These are phyloP conservation scores for Ochropleura leucogaster DNA, from an alignment of 2,888 invertebrate genomes.

Conservation along the genomic window DNA sequence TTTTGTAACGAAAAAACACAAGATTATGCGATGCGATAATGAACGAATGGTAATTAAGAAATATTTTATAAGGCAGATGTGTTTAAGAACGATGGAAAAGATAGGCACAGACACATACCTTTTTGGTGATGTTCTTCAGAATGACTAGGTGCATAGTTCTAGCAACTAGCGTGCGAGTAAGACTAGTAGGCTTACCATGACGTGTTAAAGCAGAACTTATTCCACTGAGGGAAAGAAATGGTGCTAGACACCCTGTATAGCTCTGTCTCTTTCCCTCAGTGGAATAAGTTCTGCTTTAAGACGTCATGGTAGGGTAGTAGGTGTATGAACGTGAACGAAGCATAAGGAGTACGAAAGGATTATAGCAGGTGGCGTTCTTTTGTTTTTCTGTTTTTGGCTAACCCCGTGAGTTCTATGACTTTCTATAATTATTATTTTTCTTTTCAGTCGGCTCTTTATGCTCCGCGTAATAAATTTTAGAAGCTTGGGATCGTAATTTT, in stretches of 20 bases:
- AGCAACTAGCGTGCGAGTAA: not conserved
- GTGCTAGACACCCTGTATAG: too few relatives aligned
- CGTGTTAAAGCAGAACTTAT: too few relatives aligned
- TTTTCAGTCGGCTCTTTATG: slow-evolving; percentile 46
- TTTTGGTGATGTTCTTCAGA: not conserved
- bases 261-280: too few relatives aligned
- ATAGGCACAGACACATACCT: too few relatives aligned
- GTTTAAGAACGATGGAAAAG: not conserved
- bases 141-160: not conserved
- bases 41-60: not conserved
- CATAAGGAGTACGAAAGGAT: not conserved
- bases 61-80: not conserved
- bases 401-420: not conserved
- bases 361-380: not conserved
- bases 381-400: not conserved
- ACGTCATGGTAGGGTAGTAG: too few relatives aligned
- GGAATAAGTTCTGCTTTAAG: too few relatives aligned
- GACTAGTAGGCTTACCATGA: too few relatives aligned
- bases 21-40: not conserved
- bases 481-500: not conserved
- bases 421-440: slow-evolving; percentile 2
- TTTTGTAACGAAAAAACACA: not conserved
- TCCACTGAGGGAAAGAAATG: too few relatives aligned
- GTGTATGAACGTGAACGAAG: not conserved
- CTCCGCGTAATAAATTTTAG: slow-evolving; percentile 2